phyloP scores from a whole-genome alignment of 2,888 invertebrate species.

The Tanypteryx hageni region DNA sequence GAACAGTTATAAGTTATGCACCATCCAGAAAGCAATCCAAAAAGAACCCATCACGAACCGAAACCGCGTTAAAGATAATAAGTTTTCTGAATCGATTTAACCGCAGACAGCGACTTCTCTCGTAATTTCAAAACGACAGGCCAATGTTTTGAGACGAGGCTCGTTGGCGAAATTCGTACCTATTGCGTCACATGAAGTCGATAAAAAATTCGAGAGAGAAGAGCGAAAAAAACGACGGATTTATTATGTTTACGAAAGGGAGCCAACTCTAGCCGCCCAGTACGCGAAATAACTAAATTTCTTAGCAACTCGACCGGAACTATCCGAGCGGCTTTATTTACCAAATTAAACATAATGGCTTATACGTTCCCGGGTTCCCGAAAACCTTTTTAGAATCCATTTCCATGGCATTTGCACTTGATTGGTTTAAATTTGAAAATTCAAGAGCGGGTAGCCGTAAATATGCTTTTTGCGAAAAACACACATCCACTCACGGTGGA shows the following conservation, averaged over 20 bases:
- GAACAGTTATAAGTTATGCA: too few species aligned
- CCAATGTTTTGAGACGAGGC: background rate
- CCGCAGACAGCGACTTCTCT: background rate
- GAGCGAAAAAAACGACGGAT: background rate
- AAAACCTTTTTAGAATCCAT: constrained; percentile 24
- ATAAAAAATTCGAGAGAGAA: background rate
- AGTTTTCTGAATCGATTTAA: background rate
- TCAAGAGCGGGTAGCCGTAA: constrained; percentile 4
- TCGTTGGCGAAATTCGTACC: background rate
- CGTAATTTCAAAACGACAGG: background rate
- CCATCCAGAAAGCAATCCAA: too few species aligned
- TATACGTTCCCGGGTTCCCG: background rate
- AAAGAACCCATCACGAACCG: too few species aligned
- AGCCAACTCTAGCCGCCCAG: background rate
- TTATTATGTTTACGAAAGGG: background rate
- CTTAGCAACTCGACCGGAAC: constrained; percentile 10
- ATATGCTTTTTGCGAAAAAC: constrained; percentile 8
- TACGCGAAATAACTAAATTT: background rate
- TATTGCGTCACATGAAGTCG: background rate
- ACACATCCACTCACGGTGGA: background rate
- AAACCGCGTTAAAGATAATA: too few species aligned
- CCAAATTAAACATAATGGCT: constrained; percentile 32
- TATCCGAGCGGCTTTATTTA: background rate
- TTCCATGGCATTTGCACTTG: constrained; percentile 31
- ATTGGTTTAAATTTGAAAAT: constrained; percentile 36